phyloP scores from a whole-genome alignment of 2,888 invertebrate species.

The Oscheius myriophilus region DNA sequence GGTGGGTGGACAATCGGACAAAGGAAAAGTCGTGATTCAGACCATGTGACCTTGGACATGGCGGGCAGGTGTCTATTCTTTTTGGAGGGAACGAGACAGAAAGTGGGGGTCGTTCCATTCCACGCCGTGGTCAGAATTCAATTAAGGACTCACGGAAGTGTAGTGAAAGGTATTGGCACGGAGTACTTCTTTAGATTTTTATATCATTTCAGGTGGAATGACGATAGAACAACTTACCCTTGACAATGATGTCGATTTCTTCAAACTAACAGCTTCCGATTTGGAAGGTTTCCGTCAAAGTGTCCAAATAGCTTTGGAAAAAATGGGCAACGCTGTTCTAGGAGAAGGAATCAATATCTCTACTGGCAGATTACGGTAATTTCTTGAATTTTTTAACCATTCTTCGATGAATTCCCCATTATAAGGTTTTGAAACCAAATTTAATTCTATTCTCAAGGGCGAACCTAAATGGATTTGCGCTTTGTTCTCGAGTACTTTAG shows the following conservation, averaged over 20 bases:
- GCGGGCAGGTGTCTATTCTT: slow-evolving; percentile 50
- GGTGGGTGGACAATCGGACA: slow-evolving; percentile 26
- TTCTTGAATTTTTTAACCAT: too few relatives aligned
- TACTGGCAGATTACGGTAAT: slow-evolving; percentile 43
- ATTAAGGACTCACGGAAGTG: slow-evolving; percentile 36
- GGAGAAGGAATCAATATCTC: slow-evolving; percentile 48
- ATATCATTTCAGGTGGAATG: slow-evolving; percentile 39
- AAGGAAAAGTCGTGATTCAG: slow-evolving; percentile 27
- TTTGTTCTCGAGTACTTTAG: too few relatives aligned
- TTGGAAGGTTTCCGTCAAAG: slow-evolving; percentile 51
- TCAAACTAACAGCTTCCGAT: slow-evolving; percentile 45
- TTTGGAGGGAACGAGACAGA: slow-evolving; percentile 53
- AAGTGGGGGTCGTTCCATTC: slow-evolving; percentile 54
- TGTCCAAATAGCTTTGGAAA: slow-evolving; percentile 46
- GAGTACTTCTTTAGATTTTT: neutral
- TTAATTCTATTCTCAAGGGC: too few relatives aligned
- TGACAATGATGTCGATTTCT: slow-evolving; percentile 46
- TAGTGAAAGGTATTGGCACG: slow-evolving; percentile 36
- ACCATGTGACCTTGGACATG: slow-evolving; percentile 36
- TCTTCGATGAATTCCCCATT: too few relatives aligned
- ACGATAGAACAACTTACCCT: slow-evolving; percentile 44
- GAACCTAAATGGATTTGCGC: too few relatives aligned
- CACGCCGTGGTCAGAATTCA: slow-evolving; percentile 34
- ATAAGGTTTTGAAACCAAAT: too few relatives aligned
- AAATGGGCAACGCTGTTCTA: slow-evolving; percentile 46